Base-by-base conservation (phyloP, 2,888 invertebrate species). In the Griposia aprilina region DNA sequence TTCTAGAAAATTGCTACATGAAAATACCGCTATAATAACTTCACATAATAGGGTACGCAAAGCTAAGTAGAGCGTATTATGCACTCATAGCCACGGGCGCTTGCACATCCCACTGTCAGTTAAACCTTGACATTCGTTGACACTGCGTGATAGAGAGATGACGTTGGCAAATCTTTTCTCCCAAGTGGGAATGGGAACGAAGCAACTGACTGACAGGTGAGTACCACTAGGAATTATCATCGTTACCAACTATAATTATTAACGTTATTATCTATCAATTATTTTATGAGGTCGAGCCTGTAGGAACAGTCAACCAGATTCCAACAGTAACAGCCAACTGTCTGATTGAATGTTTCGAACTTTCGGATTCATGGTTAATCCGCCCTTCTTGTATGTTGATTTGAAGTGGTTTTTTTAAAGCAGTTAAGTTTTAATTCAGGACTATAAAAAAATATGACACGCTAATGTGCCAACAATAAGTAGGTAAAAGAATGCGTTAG, bases 171-270 rank as follows among this genome's bases (percentile, higher is more conserved):
- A 93, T 84, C 83, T 95, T 80, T 89, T 95, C 77, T 93, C 95
- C 81, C 94, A 94, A 90, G 93, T 95, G 90, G 96, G 95, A 87
- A 89, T 93, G 71, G 94, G 94, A 78, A 89, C 94, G 55, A 96
- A 96, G 80, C 95, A 94, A 60, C 87, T 94, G 7, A 90, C 92
- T 69, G 96, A 96, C 88, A 95, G 96, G 96, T 96, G 81, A 91
- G 90, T 83, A 50, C 81, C 17, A 57, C n/a, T 11, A n/a, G 50
- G 3, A 20, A 66, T 66, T n/a, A n/a, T 48, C 26, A 48, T 11
- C 11, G 2, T 45, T 72, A 52, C 17, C 15, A 50, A 70, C 20
- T 26, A 20, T 48, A 59, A 59, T 1, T 60, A 41, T 45, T n/a
- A 36, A 30, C 17, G 48, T 68, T 30, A 68, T 48, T 30, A 66